Conservation (phyloP, 1,140 invertebrate species). For the Batillaria attramentaria region DNA sequence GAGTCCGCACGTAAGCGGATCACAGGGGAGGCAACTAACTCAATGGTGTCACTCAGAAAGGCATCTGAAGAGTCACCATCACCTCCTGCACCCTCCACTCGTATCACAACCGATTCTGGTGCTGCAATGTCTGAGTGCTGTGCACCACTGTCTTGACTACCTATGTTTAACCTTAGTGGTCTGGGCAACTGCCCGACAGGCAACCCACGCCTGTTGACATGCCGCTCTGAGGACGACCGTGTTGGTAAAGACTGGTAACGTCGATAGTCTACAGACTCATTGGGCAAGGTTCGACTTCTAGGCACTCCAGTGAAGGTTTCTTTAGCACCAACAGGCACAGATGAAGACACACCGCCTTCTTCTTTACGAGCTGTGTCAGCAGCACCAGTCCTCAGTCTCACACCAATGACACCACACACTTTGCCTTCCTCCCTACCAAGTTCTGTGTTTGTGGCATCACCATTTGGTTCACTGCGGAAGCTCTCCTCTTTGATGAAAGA, state of each 20-base stretch:
- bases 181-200: conserved; percentile 14
- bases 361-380: too few relatives aligned
- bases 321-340: conserved; percentile 1
- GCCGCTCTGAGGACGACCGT: conserved; percentile 36
- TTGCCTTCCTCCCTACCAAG: not conserved
- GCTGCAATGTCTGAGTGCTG: not conserved
- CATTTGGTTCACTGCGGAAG: not conserved
- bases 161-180: not conserved
- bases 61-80: not conserved
- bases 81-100: conserved; percentile 7
- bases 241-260: conserved; percentile 27
- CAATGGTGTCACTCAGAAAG: conserved; percentile 20
- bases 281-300: conserved; percentile 29
- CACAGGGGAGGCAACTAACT: conserved; percentile 36
- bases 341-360: not conserved
- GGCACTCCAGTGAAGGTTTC: conserved; percentile 18
- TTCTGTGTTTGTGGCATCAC: not conserved
- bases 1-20: conserved; percentile 32
- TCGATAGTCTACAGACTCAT: conserved; percentile 27
- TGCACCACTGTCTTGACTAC: not conserved
- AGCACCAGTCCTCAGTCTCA: not conserved
- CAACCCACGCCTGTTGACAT: not conserved
- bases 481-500: conserved; percentile 45
- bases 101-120: not conserved
- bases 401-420: not conserved